These are phyloP conservation scores for Cylas formicarius DNA, from an alignment of 1,140 invertebrate species.

Conservation along the genomic window DNA sequence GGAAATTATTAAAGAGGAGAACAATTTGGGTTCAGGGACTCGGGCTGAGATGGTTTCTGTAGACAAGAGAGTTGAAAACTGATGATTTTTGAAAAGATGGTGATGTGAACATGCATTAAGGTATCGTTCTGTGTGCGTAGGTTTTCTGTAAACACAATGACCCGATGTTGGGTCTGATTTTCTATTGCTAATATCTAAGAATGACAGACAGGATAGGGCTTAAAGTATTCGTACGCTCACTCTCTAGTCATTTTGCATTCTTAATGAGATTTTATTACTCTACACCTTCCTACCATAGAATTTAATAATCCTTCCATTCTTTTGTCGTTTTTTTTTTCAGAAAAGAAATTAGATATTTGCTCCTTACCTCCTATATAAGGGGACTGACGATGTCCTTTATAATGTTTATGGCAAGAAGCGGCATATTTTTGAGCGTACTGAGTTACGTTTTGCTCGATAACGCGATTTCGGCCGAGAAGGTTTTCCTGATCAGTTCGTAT, in stretches of 20 bases:
- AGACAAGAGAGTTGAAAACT: no score
- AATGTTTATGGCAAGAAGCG: slow-evolving; percentile 64
- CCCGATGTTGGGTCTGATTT: slow-evolving; percentile 1
- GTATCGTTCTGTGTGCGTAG: no score
- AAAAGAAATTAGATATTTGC: slow-evolving; percentile 58
- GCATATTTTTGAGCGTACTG: slow-evolving; percentile 69
- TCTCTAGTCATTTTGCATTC: no score
- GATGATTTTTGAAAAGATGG: no score
- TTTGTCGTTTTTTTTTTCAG: slow-evolving; percentile 41
- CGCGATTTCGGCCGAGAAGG: slow-evolving; percentile 64
- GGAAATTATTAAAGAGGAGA: no score
- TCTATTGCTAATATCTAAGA: background rate
- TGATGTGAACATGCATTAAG: no score
- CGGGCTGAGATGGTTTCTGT: slow-evolving; percentile 2
- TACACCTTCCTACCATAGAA: slow-evolving; percentile 69
- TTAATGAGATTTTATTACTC: no score
- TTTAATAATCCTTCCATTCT: slow-evolving; percentile 38
- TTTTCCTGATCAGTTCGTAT: slow-evolving; percentile 62
- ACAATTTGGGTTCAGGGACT: no score
- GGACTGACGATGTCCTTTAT: slow-evolving; percentile 67
- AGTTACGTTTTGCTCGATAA: slow-evolving; percentile 61
- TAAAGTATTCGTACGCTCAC: slow-evolving; percentile 64
- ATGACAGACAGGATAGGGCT: slow-evolving; percentile 64
- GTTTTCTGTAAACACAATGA: background rate
- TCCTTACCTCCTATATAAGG: slow-evolving; percentile 60